Percentiles rank a stretch among this genome's conserved stretches.
Evolutionary conservation across 2,888 invertebrate genomes (phyloP).

Genomic region (Thalpophila matura): DNA sequence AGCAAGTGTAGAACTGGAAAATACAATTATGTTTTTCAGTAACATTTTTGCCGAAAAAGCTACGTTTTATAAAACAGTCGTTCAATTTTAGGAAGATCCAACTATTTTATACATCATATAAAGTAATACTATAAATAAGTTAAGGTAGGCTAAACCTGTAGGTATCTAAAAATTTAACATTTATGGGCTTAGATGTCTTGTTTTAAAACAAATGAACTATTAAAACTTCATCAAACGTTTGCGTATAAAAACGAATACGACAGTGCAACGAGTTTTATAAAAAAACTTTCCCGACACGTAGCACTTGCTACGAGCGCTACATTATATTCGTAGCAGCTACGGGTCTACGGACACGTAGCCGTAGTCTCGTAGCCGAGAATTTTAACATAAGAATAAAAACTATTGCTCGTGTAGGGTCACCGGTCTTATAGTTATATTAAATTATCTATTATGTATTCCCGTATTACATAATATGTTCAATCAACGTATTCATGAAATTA

Average conservation of each 20-base stretch:
- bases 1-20: slow-evolving; percentile 5
- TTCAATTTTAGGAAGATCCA: too few species aligned
- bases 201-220: slow-evolving; percentile 5
- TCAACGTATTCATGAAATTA: slow-evolving; percentile 23
- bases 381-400: slow-evolving; percentile 26
- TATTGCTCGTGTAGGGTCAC: slow-evolving; percentile 8
- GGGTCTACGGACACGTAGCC: slow-evolving; percentile 32
- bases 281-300: slow-evolving; percentile 39
- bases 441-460: slow-evolving; percentile 23
- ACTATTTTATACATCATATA: background rate
- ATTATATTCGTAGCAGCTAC: slow-evolving; percentile 40
- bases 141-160: too few species aligned
- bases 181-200: too few species aligned
- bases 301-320: slow-evolving; percentile 46
- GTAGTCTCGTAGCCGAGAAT: slow-evolving; percentile 29
- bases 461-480: slow-evolving; percentile 27
- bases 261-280: slow-evolving; percentile 19
- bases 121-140: background rate
- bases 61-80: background rate
- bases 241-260: slow-evolving; percentile 32
- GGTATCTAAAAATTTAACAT: too few species aligned
- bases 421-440: slow-evolving; percentile 16
- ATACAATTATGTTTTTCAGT: background rate
- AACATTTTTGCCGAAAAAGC: background rate
- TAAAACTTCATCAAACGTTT: slow-evolving; percentile 20